Base-by-base conservation (phyloP, 30 jellyfish, hydroid and myxozoan genomes). In the Chrysaora quinquecirrha region DNA sequence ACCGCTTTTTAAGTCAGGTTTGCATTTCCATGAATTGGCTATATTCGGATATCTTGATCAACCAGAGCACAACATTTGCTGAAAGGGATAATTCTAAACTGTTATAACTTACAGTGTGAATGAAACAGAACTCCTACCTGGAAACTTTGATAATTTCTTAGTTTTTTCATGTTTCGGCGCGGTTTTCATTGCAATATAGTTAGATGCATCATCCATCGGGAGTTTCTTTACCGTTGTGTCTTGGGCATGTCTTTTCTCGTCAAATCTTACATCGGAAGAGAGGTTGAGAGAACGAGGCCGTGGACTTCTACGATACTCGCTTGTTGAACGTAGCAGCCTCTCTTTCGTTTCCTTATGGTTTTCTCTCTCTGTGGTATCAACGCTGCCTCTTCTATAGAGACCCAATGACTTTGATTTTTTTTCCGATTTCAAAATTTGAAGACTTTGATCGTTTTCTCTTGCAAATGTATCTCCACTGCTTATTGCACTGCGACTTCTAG, bases 401-500 rank as follows among this genome's bases (percentile, higher is more conserved):
- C 71, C 79, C 22, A 33, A 19, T 0, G 92, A 82, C 19, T 67
- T 67, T 6, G 78, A 48, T 50, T 82, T 82, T 72, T 21, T 70
- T 28, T 68, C 92, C 35, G 73, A 34, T 1, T 48, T 52, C 74
- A 66, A 50, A 43, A 28, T 56, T 76, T 77, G 54, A 24, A 27
- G 52, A 0, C 73, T 52, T 35, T 30, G 85, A 35, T 62, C 76
- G n/a, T 56, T 58, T 27, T 80, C 90, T 27, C n/a, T n/a, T n/a
- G n/a, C n/a, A n/a, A 80, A 64, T 29, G 73, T 14, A 28, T 12
- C 82, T 3, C 85, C 70, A 20, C 22, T 70, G 71, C 77, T 70
- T 19, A 82, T 29, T 21, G 82, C 92, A 47, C 92, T 82, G 22
- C 85, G 79, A 48, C 92, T 82, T 68, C 85, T 50, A 11, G 85